phyloP scores from a whole-genome alignment of 2,888 invertebrate species.

The Callimorpha dominula region DNA sequence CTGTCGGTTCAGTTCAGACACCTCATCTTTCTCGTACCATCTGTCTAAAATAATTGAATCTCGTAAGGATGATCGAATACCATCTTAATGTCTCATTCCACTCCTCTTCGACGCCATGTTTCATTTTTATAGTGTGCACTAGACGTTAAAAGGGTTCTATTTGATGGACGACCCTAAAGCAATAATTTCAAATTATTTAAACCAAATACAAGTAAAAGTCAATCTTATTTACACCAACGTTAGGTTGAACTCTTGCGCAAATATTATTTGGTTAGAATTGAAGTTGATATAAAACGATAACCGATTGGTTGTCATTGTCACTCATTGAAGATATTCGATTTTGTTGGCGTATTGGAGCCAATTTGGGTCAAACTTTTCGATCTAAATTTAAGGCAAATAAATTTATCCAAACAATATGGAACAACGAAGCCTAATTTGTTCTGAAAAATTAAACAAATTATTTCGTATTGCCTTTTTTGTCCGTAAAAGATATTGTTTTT shows the following conservation, averaged over 20 bases:
- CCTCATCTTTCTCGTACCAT: conserved; percentile 11
- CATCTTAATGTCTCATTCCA: conserved; percentile 33
- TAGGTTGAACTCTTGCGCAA: conserved; percentile 19
- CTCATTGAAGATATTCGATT: conserved; percentile 46
- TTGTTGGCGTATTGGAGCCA: conserved; percentile 42
- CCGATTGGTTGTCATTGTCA: conserved; percentile 60
- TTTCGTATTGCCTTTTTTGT: neutral
- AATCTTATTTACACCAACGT: neutral
- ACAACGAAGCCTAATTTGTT: neutral
- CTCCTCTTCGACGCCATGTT: conserved; percentile 53
- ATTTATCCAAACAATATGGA: neutral
- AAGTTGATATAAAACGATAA: conserved; percentile 50
- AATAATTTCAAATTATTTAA: conserved; percentile 35
- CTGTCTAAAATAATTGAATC: conserved; percentile 32
- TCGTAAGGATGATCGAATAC: conserved; percentile 38
- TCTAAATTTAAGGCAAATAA: conserved; percentile 7
- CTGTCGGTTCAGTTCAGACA: neutral
- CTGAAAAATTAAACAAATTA: neutral
- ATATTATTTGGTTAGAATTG: conserved; percentile 28
- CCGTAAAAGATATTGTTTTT: neutral
- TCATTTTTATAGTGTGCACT: conserved; percentile 63
- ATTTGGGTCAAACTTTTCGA: conserved; percentile 47
- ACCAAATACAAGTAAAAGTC: conserved; percentile 23
- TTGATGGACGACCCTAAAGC: conserved; percentile 63
- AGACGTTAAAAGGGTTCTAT: conserved; percentile 68